Percentiles rank a stretch among this genome's conserved stretches.
These are phyloP conservation scores for Thereuonema tuberculata DNA, from an alignment of 1,140 invertebrate genomes.

Conservation along the genomic window DNA sequence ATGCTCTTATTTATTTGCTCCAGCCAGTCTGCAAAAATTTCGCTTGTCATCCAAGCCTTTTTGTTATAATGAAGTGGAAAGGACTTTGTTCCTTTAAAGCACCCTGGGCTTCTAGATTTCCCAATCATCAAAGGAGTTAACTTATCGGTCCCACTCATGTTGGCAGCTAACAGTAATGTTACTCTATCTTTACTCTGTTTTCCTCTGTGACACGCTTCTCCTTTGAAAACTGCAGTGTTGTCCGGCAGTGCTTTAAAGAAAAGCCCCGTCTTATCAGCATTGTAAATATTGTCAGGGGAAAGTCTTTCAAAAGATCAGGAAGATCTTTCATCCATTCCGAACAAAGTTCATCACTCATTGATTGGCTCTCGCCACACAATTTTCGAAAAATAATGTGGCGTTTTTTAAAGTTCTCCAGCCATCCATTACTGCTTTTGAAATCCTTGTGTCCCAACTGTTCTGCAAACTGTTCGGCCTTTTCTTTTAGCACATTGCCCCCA, in stretches of 20 bases:
- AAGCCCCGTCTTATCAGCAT: constrained; percentile 18
- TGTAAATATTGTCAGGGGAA: constrained; percentile 22
- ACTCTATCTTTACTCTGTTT: constrained; percentile 20
- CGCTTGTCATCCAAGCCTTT: constrained; percentile 21
- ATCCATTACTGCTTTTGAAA: constrained; percentile 22
- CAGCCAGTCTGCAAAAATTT: constrained; percentile 19
- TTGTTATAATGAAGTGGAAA: constrained; percentile 18
- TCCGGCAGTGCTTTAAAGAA: constrained; percentile 18
- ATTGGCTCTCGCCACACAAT: constrained; percentile 16
- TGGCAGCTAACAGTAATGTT: constrained; percentile 14
- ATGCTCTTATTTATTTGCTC: constrained; percentile 15
- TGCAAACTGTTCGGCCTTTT: constrained; percentile 22
- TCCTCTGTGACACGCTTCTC: constrained; percentile 15
- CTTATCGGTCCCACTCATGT: constrained; percentile 17
- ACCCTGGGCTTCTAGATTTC: constrained; percentile 18
- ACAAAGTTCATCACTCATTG: constrained; percentile 9
- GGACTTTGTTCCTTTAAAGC: constrained; percentile 16
- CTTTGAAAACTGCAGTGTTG: constrained; percentile 17
- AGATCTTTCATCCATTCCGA: constrained; percentile 4
- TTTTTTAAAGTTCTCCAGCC: constrained; percentile 21
- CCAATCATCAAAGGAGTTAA: constrained; percentile 18
- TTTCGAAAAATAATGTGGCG: constrained; percentile 16
- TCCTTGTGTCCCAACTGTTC: constrained; percentile 18
- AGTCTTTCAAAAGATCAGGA: constrained; percentile 20
- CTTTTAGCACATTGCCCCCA: constrained; percentile 19